A percentile compares a stretch with the other conserved stretches of the same genome.
phyloP scores from a whole-genome alignment of 2,113 vertebrate genomes.

The Cyprinodon variegatus region DNA sequence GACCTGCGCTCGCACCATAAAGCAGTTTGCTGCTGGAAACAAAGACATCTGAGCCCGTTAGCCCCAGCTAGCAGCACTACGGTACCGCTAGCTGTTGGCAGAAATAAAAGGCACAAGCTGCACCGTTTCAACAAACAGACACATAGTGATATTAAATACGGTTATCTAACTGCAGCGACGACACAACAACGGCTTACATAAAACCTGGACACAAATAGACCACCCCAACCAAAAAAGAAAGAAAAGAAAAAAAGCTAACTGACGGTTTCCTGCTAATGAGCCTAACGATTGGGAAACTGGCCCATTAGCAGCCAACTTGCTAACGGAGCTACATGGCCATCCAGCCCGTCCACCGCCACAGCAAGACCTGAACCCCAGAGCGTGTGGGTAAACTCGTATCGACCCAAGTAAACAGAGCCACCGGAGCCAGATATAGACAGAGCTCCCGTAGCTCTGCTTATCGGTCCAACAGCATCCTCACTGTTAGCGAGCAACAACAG shows the following conservation, averaged over 20 bases:
- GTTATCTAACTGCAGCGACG: not conserved
- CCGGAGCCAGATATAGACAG: not conserved
- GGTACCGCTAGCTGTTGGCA: constrained; percentile 4
- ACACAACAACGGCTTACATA: too few relatives aligned
- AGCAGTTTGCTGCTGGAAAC: constrained; percentile 11
- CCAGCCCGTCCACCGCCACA: constrained; percentile 5
- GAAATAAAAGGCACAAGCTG: not conserved
- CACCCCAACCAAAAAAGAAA: not conserved
- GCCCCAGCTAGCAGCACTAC: constrained; percentile 22
- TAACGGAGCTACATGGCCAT: constrained; percentile 21
- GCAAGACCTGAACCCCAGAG: not conserved
- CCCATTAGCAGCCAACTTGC: constrained; percentile 24
- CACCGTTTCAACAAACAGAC: not conserved
- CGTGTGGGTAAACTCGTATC: not conserved
- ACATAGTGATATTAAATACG: not conserved
- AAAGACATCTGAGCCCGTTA: constrained; percentile 25
- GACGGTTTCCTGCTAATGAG: not conserved
- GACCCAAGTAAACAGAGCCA: not conserved
- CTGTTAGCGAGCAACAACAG: constrained; percentile 19
- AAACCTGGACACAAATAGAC: not conserved
- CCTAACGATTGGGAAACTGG: constrained; percentile 12
- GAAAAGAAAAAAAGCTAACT: not conserved
- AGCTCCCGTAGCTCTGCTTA: not conserved
- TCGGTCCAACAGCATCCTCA: not conserved
- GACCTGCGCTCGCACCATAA: constrained; percentile 14